A percentile compares a stretch with the other conserved stretches of the same genome.
Conservation (phyloP, 1,140 invertebrate genomes). For the Anastrepha obliqua region DNA sequence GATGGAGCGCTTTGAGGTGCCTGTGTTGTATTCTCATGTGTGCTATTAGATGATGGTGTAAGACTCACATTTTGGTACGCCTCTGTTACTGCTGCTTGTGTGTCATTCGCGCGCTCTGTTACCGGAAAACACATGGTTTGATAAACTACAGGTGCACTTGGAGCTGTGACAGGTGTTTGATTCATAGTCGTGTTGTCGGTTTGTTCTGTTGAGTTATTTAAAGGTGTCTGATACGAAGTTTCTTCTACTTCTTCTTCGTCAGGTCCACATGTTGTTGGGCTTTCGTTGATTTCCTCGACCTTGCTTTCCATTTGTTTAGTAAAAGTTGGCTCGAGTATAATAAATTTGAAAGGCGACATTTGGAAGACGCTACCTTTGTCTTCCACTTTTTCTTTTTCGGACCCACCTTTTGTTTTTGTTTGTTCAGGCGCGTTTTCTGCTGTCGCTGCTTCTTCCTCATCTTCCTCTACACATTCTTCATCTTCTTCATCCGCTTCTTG, state of each 20-base stretch:
- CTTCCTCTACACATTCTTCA: neutral
- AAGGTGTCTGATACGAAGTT: neutral
- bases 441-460: neutral
- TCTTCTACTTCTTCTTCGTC: conserved; percentile 25
- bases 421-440: neutral
- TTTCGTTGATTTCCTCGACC: too few relatives aligned
- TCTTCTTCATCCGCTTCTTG: neutral
- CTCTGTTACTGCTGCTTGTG: neutral
- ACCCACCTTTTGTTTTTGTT: too few relatives aligned
- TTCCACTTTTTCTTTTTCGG: neutral
- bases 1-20: neutral
- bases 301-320: too few relatives aligned
- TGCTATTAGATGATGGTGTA: neutral
- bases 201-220: neutral
- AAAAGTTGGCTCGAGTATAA: too few relatives aligned
- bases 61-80: neutral
- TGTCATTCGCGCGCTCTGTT: neutral
- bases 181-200: neutral
- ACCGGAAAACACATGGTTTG: conserved; percentile 18
- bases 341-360: too few relatives aligned
- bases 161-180: neutral
- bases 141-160: neutral
- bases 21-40: neutral
- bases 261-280: neutral
- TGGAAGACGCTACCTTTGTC: neutral